A percentile compares a stretch with the other conserved stretches of the same genome.
Evolutionary conservation across 2,888 invertebrate genomes (phyloP).

Genomic region (Nymphalis polychloros): DNA sequence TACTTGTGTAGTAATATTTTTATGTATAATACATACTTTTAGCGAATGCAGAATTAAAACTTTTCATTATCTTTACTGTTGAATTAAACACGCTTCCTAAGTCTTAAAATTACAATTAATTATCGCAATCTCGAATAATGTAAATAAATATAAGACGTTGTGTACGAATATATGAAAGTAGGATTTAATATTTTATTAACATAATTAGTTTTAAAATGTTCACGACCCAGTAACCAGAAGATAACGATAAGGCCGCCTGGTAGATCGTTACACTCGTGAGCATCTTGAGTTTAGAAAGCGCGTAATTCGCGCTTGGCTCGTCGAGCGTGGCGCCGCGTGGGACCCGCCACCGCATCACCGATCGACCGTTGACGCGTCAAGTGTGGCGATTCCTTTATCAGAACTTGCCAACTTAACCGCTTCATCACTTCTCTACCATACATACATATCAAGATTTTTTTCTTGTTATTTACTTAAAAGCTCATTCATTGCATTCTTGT

Average conservation of each 20-base stretch:
- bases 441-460: background rate
- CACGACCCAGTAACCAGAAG: constrained; percentile 29
- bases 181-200: constrained; percentile 7
- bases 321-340: constrained; percentile 56
- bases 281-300: constrained; percentile 68
- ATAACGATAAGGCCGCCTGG: constrained; percentile 37
- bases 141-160: background rate
- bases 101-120: background rate
- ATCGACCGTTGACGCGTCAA: constrained; percentile 59
- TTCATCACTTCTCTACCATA: too few species aligned
- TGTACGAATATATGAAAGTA: constrained; percentile 16
- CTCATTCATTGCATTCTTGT: too few species aligned
- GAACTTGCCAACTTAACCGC: constrained; percentile 32
- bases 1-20: background rate
- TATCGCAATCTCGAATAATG: background rate
- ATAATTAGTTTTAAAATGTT: constrained; percentile 25
- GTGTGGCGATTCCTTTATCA: constrained; percentile 54
- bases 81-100: background rate
- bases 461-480: too few species aligned
- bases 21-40: background rate
- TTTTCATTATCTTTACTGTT: constrained; percentile 1
- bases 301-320: constrained; percentile 65
- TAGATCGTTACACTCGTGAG: constrained; percentile 38
- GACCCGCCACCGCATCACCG: constrained; percentile 72
- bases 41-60: background rate